These are phyloP conservation scores for Montipora efflorescens DNA, from an alignment of 64 coral and sea anemone species.

Conservation along the genomic window DNA sequence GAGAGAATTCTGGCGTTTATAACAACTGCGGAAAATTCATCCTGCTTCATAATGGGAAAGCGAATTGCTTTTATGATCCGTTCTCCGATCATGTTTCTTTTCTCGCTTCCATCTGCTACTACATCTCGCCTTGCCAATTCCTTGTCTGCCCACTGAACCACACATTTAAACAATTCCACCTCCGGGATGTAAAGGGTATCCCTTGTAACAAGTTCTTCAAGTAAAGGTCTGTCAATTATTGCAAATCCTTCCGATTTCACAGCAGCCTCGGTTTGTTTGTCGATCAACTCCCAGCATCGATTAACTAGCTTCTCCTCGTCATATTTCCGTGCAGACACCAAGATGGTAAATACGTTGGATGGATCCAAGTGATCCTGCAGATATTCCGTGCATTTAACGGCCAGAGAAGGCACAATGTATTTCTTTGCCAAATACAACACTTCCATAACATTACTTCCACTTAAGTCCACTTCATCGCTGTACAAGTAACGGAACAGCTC, in stretches of 20 bases:
- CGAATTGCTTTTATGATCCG: neutral
- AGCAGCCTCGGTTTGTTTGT: neutral
- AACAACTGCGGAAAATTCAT: neutral
- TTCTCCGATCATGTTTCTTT: neutral
- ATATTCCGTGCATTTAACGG: conserved; percentile 12
- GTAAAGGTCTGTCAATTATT: neutral
- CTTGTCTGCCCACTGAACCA: neutral
- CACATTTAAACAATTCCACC: neutral
- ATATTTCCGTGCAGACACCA: neutral
- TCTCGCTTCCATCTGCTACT: neutral
- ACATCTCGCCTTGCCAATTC: neutral
- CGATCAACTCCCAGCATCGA: conserved; percentile 35
- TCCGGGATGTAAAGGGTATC: neutral
- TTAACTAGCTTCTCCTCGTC: conserved; percentile 5
- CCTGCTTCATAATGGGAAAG: neutral
- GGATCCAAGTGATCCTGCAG: conserved; percentile 3
- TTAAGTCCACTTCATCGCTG: conserved; percentile 39
- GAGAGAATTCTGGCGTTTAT: too few species aligned
- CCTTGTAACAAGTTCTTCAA: conserved; percentile 2
- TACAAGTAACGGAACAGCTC: conserved; percentile 29
- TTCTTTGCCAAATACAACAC: conserved; percentile 26
- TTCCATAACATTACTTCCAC: conserved; percentile 8
- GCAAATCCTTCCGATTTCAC: conserved; percentile 13
- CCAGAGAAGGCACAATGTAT: conserved; percentile 48
- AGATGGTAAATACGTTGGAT: conserved; percentile 27